Evolutionary conservation across 2,797 vertebrate species (phyloP).

Genomic region (Lemur catta): DNA sequence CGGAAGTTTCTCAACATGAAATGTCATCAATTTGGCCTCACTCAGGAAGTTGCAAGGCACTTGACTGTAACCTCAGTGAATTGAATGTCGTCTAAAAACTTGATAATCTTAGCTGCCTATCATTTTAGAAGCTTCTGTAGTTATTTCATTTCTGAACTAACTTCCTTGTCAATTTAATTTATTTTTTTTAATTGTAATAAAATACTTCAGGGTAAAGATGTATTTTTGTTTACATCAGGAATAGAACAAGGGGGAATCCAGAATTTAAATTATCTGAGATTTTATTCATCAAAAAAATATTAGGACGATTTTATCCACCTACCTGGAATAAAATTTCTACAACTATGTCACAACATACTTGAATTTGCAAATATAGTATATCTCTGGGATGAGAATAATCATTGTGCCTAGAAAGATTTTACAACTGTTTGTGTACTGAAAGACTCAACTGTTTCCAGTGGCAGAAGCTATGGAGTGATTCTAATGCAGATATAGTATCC

Average conservation of each 20-base stretch:
- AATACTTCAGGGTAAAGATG: neutral
- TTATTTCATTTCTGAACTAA: constrained; percentile 15
- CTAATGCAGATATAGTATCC: neutral
- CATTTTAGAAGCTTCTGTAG: neutral
- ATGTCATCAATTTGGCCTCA: constrained; percentile 76
- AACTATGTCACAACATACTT: neutral
- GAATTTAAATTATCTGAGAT: constrained; percentile 6
- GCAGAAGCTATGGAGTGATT: neutral
- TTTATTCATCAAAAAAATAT: neutral
- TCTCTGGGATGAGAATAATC: neutral
- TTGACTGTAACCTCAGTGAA: constrained; percentile 58
- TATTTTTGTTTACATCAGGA: neutral
- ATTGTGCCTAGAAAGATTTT: neutral
- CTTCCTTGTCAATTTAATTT: neutral
- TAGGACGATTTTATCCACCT: neutral
- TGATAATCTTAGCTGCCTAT: neutral
- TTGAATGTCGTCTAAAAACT: neutral
- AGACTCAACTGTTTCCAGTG: neutral
- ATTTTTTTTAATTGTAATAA: neutral
- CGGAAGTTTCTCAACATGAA: constrained; percentile 76
- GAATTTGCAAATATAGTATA: neutral
- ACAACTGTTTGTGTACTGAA: neutral
- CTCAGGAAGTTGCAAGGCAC: constrained; percentile 68
- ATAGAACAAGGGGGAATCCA: neutral
- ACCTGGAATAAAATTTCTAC: neutral